Conservation (phyloP, 2,888 invertebrate species). For the Anagyrus pseudococci region DNA sequence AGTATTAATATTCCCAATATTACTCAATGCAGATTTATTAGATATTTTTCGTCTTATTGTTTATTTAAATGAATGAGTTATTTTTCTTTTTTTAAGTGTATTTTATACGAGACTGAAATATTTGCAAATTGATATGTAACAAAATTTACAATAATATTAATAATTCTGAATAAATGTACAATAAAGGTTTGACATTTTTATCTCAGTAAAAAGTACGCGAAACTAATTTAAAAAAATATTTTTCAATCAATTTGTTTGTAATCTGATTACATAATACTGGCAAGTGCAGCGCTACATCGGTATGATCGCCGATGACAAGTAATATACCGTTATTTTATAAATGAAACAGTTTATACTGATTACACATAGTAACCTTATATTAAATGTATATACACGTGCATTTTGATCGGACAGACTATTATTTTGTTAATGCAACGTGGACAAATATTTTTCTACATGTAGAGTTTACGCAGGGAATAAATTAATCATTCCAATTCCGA, state of each 20-base stretch:
- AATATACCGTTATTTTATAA: conserved; percentile 33
- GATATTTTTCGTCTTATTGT: too few relatives aligned
- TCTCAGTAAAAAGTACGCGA: not conserved
- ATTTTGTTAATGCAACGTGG: conserved; percentile 30
- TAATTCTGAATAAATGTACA: too few relatives aligned
- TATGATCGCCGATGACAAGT: conserved; percentile 36
- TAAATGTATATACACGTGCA: conserved; percentile 32
- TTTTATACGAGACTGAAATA: too few relatives aligned
- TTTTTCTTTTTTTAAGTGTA: too few relatives aligned
- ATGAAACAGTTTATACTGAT: conserved; percentile 30
- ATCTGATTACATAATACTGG: conserved; percentile 39
- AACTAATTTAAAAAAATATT: not conserved
- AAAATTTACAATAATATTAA: too few relatives aligned
- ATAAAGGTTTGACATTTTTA: not conserved
- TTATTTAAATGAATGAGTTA: too few relatives aligned
- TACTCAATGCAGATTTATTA: too few relatives aligned
- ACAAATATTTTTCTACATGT: conserved; percentile 20
- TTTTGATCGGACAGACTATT: conserved; percentile 22
- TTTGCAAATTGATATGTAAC: too few relatives aligned
- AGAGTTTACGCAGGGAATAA: not conserved
- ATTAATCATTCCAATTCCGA: not conserved
- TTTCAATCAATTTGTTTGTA: conserved; percentile 25
- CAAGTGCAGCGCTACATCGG: conserved; percentile 39
- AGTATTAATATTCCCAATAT: too few relatives aligned
- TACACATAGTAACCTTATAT: too few relatives aligned